Evolutionary conservation across 2,888 invertebrate species (phyloP).

Genomic region (Mechanitis messenoides): DNA sequence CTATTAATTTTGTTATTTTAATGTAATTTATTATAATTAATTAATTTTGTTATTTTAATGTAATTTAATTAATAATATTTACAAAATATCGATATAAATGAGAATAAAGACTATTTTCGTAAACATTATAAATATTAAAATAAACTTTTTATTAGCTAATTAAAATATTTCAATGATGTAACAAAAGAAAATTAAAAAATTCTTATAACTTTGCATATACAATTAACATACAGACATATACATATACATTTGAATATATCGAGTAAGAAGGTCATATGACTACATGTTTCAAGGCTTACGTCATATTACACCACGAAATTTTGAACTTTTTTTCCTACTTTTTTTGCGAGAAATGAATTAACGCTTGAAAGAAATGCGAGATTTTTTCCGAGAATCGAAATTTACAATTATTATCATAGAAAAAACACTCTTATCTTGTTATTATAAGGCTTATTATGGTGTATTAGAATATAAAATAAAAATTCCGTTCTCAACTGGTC

Average conservation of each 20-base stretch:
- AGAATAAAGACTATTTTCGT: too few relatives aligned
- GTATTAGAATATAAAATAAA: constrained; percentile 1
- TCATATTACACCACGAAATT: constrained; percentile 42
- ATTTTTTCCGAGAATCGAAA: constrained; percentile 27
- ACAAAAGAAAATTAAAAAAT: not conserved
- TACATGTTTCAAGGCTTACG: constrained; percentile 42
- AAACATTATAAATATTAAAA: too few relatives aligned
- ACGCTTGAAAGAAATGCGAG: constrained; percentile 45
- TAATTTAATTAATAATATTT: too few relatives aligned
- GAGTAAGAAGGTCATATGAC: constrained; percentile 28
- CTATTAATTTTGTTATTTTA: too few relatives aligned
- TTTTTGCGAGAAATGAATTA: constrained; percentile 35
- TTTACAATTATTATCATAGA: constrained; percentile 1
- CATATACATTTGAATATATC: constrained; percentile 14
- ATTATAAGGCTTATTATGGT: constrained; percentile 5
- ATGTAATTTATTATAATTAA: too few relatives aligned
- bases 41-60: too few relatives aligned
- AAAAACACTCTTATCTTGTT: constrained; percentile 10
- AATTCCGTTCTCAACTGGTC: constrained; percentile 11
- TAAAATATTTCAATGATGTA: too few relatives aligned
- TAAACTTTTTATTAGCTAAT: too few relatives aligned
- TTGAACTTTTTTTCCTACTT: constrained; percentile 32
- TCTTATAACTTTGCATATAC: constrained; percentile 11
- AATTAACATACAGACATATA: constrained; percentile 16
- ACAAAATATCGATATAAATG: too few relatives aligned